phyloP scores from a whole-genome alignment of 2,797 vertebrate species.

The Lateolabrax maculatus region DNA sequence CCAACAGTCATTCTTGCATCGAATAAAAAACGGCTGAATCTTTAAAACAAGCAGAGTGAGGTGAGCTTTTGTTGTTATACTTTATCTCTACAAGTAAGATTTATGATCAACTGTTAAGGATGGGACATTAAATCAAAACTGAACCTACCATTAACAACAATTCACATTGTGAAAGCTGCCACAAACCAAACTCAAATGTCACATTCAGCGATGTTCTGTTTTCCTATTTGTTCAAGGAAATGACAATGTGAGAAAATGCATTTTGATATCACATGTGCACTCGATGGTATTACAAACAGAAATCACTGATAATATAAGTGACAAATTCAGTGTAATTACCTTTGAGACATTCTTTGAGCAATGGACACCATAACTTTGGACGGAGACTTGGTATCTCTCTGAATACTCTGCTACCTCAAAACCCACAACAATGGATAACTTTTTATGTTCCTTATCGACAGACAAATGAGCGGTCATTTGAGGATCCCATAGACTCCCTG shows the following conservation, averaged over 20 bases:
- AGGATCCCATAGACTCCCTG: constrained; percentile 81
- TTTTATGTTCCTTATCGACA: constrained; percentile 10
- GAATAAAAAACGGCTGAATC: constrained; percentile 81
- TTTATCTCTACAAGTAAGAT: background rate
- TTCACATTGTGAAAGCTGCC: constrained; percentile 59
- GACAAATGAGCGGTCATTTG: constrained; percentile 30
- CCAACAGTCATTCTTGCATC: constrained; percentile 73
- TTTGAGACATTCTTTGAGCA: constrained; percentile 62
- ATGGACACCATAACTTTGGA: constrained; percentile 49
- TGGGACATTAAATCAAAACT: background rate
- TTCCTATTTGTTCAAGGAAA: constrained; percentile 62
- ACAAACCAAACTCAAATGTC: constrained; percentile 65
- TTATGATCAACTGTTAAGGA: background rate
- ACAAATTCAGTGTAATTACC: constrained; percentile 59
- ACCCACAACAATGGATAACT: constrained; percentile 50
- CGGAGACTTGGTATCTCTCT: constrained; percentile 75
- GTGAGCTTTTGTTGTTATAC: background rate
- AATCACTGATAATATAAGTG: background rate
- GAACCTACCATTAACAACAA: constrained; percentile 71
- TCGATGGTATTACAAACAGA: too few relatives aligned
- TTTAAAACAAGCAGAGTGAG: constrained; percentile 46
- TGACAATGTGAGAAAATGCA: constrained; percentile 12
- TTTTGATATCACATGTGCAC: background rate
- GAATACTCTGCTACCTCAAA: constrained; percentile 76
- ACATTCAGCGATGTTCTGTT: constrained; percentile 69